Conservation (phyloP, 2,888 invertebrate species). For the Apodemia mormo region DNA sequence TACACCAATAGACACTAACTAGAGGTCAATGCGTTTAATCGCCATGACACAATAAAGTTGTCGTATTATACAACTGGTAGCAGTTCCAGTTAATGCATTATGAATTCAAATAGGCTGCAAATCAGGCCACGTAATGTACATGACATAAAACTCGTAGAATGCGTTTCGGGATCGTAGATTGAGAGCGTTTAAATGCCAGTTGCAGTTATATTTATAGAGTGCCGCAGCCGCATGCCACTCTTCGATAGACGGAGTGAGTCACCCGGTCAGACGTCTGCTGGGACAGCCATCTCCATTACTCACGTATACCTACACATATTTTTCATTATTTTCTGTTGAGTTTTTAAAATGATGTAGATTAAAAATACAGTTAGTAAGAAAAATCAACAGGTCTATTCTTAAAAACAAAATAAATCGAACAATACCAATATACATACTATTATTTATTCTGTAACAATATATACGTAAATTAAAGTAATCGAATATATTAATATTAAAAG, state of each 20-base stretch:
- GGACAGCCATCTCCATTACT: slow-evolving; percentile 58
- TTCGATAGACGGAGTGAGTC: slow-evolving; percentile 54
- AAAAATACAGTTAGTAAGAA: too few species aligned
- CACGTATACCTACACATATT: slow-evolving; percentile 16
- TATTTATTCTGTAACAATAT: too few species aligned
- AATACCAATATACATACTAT: too few species aligned
- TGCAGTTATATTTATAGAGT: slow-evolving; percentile 70
- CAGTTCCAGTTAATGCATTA: slow-evolving; percentile 27
- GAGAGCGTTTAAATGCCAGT: slow-evolving; percentile 77
- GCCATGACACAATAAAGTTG: slow-evolving; percentile 21
- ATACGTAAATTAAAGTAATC: too few species aligned
- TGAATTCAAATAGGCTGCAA: slow-evolving; percentile 36
- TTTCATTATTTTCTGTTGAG: slow-evolving; percentile 13
- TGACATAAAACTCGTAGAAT: slow-evolving; percentile 42
- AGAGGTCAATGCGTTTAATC: slow-evolving; percentile 22
- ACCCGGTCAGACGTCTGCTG: slow-evolving; percentile 66
- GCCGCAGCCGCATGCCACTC: slow-evolving; percentile 54
- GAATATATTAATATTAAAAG: too few species aligned
- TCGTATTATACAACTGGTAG: slow-evolving; percentile 20
- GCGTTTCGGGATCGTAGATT: slow-evolving; percentile 64
- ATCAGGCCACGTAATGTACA: slow-evolving; percentile 42
- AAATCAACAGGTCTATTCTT: too few species aligned
- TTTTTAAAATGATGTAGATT: too few species aligned
- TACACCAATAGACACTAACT: background rate
- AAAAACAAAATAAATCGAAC: too few species aligned